Evolutionary conservation across 2,113 vertebrate genomes (phyloP), one percentile per base, ranked within the genome.

Genomic region (Pelodiscus sinensis): DNA sequence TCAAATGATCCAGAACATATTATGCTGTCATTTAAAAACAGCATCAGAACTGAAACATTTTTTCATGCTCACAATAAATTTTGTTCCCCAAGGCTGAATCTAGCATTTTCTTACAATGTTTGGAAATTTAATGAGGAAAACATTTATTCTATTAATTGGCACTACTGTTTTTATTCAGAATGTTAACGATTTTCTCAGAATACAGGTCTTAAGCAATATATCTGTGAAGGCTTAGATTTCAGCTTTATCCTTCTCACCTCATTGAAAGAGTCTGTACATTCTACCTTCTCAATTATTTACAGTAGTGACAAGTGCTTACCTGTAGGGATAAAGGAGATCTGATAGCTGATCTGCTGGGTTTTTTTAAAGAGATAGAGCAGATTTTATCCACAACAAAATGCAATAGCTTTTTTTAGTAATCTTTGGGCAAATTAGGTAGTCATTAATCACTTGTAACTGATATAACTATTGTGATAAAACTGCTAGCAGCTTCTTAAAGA

Each of bases 1-100:
- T 98, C 98, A 98, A 99, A 99, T 99, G 98, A 99, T 99, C 98
- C 98, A 97, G 98, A 98, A 99, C 98, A 97, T 98, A 98, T 98
- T 98, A 98, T 97, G 97, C 96, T 99, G 98, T 99, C 98, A 98
- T 98, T 98, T 98, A 97, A 98, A 98, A 98, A 97, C 86, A 52
- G 86, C 96, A 92, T 98, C 96, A 97, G 93, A 97, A 98, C 94
- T 86, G 95, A 91, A 98, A 97, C 77, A 95, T 96, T 98, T 97
- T 98, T 98, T 97, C 97, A 97, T 96, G 91, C 75, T 93, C 56
- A 81, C 97, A 98, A 97, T 96, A 97, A 95, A 97, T 96, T 97
- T 97, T 95, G 71, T 97, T 96, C 97, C 98, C 96, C 25, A 57
- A 95, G 98, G 98, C 97, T 96, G 95, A 92, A 96, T 97, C 94